phyloP scores from a whole-genome alignment of 1,140 invertebrate species.

The Ectropis grisescens region DNA sequence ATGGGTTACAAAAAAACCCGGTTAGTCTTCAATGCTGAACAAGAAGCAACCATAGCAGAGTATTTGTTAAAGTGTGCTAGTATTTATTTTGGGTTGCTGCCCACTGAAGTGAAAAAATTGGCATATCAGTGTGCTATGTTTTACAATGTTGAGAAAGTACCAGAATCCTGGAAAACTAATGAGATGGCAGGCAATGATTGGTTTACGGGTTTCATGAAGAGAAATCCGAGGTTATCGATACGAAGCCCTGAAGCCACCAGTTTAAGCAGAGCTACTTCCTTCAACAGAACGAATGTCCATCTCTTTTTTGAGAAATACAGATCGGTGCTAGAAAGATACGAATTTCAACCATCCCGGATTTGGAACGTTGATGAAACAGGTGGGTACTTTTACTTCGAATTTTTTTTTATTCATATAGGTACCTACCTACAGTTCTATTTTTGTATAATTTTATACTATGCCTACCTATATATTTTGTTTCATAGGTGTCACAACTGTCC shows the following conservation, averaged over 20 bases:
- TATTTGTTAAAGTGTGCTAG: constrained; percentile 12
- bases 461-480: no score
- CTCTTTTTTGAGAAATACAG: constrained; percentile 14
- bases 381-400: no score
- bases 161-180: constrained; percentile 13
- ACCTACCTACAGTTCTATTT: no score
- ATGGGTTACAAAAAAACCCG: no score
- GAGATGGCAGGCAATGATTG: constrained; percentile 15
- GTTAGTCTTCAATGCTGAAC: constrained; percentile 5
- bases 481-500: constrained; percentile 35
- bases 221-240: constrained; percentile 15
- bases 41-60: constrained; percentile 7
- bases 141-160: constrained; percentile 13
- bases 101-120: constrained; percentile 13
- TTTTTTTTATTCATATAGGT: no score
- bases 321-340: constrained; percentile 9
- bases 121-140: constrained; percentile 13
- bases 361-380: constrained; percentile 32
- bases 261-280: constrained; percentile 12
- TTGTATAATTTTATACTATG: no score
- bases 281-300: constrained; percentile 17
- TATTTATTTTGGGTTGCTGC: constrained; percentile 17
- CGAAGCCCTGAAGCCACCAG: constrained; percentile 17
- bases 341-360: constrained; percentile 18
- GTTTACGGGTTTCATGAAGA: constrained; percentile 15